These are phyloP conservation scores for Brevimyrus niger DNA, from an alignment of 2,113 vertebrate genomes.

Conservation along the genomic window DNA sequence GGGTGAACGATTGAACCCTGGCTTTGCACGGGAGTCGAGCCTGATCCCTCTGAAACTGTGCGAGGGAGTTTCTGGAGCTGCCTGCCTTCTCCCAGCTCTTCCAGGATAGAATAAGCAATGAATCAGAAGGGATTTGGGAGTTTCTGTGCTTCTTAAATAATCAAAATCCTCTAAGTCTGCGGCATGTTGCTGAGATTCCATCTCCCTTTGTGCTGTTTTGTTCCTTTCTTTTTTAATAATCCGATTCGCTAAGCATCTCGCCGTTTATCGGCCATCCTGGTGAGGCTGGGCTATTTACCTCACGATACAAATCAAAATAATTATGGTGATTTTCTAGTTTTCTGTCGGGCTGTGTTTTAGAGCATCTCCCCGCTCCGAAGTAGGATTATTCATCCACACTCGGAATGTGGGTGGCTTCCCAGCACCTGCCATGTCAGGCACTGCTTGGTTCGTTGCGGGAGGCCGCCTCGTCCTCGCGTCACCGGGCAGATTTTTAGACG, in stretches of 20 bases:
- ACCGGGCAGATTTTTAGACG: neutral
- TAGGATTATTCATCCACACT: neutral
- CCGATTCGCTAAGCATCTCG: slow-evolving; percentile 7
- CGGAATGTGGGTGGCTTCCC: neutral
- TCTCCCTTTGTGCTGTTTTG: slow-evolving; percentile 55
- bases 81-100: neutral
- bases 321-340: neutral
- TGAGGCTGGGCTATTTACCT: slow-evolving; percentile 4
- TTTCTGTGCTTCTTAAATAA: slow-evolving; percentile 60
- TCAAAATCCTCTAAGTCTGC: slow-evolving; percentile 58
- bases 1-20: neutral
- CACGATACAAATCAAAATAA: neutral
- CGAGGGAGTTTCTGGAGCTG: neutral
- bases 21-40: neutral
- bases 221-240: slow-evolving; percentile 50
- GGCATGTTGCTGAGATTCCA: slow-evolving; percentile 54
- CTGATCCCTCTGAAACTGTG: neutral
- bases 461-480: neutral
- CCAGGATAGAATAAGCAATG: neutral
- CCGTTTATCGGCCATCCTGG: neutral
- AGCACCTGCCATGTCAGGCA: neutral
- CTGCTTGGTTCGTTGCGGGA: neutral
- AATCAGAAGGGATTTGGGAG: slow-evolving; percentile 46
- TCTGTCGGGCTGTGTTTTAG: neutral
- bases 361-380: neutral